phyloP scores from a whole-genome alignment of 2,113 vertebrate genomes.

The Condylura cristata region DNA sequence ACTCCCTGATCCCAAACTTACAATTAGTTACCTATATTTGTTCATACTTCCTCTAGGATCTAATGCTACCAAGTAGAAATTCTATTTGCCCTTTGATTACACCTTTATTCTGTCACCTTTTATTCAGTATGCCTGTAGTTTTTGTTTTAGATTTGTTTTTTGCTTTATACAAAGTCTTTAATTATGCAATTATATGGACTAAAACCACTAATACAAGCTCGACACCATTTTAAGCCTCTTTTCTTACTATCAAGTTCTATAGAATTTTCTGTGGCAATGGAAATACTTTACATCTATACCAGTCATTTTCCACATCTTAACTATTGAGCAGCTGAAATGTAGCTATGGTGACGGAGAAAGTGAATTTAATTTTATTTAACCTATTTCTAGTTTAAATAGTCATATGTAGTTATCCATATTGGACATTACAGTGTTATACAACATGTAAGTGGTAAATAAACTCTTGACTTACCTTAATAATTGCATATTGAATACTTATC shows the following conservation, averaged over 20 bases:
- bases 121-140: neutral
- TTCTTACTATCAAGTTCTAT: neutral
- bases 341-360: neutral
- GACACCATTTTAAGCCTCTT: neutral
- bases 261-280: neutral
- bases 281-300: neutral
- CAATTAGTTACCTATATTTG: no score
- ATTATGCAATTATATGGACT: neutral
- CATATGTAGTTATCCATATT: neutral
- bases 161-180: neutral
- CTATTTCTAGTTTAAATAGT: slow-evolving; percentile 45
- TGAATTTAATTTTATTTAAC: neutral
- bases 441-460: neutral
- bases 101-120: neutral
- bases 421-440: neutral
- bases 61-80: neutral
- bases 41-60: no score
- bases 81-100: neutral
- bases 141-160: neutral
- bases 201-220: neutral
- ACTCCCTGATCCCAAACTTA: no score
- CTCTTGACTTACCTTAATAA: neutral
- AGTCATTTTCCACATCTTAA: neutral
- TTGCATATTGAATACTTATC: no score
- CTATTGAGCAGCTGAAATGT: neutral